These are phyloP conservation scores for Pempheris klunzingeri DNA, from an alignment of 2,797 vertebrate species.

Conservation along the genomic window DNA sequence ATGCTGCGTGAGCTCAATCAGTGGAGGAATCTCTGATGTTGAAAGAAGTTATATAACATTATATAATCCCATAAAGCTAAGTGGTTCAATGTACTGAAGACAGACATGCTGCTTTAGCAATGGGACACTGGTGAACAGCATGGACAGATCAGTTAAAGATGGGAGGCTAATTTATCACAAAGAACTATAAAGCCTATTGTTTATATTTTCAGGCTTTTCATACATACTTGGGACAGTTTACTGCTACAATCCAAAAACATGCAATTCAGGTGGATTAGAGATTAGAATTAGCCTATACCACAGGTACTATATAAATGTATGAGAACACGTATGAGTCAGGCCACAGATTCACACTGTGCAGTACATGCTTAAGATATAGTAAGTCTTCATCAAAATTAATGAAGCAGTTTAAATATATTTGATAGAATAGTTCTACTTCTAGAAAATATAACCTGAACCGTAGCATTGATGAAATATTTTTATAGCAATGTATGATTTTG, in stretches of 20 bases:
- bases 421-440: neutral
- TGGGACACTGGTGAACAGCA: neutral
- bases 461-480: neutral
- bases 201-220: neutral
- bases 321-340: no score
- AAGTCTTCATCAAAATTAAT: neutral
- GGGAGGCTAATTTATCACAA: neutral
- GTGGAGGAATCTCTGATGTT: conserved; percentile 18
- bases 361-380: neutral
- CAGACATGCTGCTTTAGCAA: neutral
- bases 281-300: neutral
- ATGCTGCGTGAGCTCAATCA: conserved; percentile 35
- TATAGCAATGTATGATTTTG: no score
- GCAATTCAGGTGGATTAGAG: neutral
- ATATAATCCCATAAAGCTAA: conserved; percentile 49
- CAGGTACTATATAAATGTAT: neutral
- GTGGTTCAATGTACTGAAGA: conserved; percentile 15
- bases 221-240: neutral
- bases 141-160: neutral
- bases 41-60: conserved; percentile 55
- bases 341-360: no score
- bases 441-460: neutral
- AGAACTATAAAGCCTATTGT: neutral
- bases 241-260: neutral
- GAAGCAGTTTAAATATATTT: neutral